Percentiles rank a stretch among this genome's conserved stretches.
Conservation (phyloP, 2,888 invertebrate genomes). For the Lissonota sp. region DNA sequence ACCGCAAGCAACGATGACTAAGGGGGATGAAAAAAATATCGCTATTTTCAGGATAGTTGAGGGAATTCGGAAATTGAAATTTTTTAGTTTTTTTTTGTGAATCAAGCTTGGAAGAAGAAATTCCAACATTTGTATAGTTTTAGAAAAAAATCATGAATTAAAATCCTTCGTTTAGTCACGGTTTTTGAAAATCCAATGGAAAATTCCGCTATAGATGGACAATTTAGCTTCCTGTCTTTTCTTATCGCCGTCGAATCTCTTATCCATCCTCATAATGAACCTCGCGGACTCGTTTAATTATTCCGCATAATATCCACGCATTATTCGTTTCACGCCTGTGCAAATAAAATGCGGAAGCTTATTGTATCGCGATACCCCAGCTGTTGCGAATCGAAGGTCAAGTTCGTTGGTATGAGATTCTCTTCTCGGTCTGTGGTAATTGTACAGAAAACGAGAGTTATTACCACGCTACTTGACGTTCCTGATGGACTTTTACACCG, state of each 20-base stretch:
- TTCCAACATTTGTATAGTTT: no score
- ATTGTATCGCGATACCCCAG: background rate
- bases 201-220: conserved; percentile 21
- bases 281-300: conserved; percentile 16
- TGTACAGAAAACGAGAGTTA: conserved; percentile 47
- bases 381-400: conserved; percentile 55
- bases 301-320: background rate
- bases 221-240: conserved; percentile 20
- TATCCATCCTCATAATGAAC: conserved; percentile 29
- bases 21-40: background rate
- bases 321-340: background rate
- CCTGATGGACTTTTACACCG: conserved; percentile 41
- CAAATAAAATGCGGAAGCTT: background rate
- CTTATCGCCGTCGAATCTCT: conserved; percentile 34
- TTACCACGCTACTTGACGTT: conserved; percentile 31
- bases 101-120: no score
- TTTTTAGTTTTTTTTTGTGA: no score
- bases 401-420: conserved; percentile 58
- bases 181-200: background rate
- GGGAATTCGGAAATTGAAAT: background rate
- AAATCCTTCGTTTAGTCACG: background rate
- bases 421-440: conserved; percentile 35
- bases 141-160: no score
- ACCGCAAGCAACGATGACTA: conserved; percentile 19
- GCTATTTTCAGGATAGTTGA: conserved; percentile 20